phyloP scores from a whole-genome alignment of 2,888 invertebrate species.

The Coelogynopora nodosa region DNA sequence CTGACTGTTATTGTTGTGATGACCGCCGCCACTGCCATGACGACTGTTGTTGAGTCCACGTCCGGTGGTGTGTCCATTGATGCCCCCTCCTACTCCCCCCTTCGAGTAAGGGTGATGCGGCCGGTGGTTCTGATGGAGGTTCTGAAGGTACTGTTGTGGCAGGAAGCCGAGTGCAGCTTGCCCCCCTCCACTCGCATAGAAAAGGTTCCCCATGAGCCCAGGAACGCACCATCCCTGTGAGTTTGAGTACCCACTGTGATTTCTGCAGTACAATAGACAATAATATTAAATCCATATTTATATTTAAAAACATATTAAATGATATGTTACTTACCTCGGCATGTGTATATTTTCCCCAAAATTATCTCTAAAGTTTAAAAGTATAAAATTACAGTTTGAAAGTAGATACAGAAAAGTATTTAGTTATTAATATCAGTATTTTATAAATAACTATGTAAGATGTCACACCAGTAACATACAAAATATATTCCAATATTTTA shows the following conservation, averaged over 20 bases:
- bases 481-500: too few relatives aligned
- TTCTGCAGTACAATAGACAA: neutral
- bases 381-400: neutral
- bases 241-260: neutral
- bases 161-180: neutral
- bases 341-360: neutral
- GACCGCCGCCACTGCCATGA: neutral
- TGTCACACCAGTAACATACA: too few relatives aligned
- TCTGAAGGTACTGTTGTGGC: neutral
- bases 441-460: neutral
- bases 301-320: neutral
- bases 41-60: neutral
- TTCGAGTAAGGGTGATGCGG: neutral
- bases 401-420: too few relatives aligned
- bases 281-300: neutral
- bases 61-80: neutral
- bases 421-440: neutral
- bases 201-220: neutral
- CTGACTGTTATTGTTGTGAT: neutral
- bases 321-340: neutral
- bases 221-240: neutral
- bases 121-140: neutral
- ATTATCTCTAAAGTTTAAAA: neutral
- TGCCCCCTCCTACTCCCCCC: neutral
- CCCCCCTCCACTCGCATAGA: neutral